A percentile compares a stretch with the other conserved stretches of the same genome.
These are phyloP conservation scores for Pristionchus pacificus DNA, from an alignment of 1,140 invertebrate genomes.

Conservation along the genomic window DNA sequence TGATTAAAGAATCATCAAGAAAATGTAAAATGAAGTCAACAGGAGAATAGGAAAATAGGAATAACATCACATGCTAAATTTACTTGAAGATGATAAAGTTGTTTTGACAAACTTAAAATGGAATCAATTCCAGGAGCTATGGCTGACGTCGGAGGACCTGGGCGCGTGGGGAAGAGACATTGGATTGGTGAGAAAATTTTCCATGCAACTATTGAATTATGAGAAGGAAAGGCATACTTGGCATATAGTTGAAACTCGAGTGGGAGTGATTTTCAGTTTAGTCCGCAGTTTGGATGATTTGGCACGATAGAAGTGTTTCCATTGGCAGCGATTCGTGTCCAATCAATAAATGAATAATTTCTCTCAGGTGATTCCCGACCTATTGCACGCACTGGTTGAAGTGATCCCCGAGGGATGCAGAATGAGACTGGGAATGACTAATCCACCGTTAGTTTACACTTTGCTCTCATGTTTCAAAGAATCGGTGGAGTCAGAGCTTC, in stretches of 20 bases:
- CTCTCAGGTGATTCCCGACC: constrained; percentile 72
- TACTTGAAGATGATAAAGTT: no score
- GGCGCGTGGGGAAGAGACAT: constrained; percentile 94
- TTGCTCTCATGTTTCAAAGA: no score
- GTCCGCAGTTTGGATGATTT: neutral
- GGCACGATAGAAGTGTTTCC: neutral
- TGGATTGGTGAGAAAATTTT: constrained; percentile 65
- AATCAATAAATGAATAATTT: constrained; percentile 11
- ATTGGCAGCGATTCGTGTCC: neutral
- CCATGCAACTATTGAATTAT: neutral
- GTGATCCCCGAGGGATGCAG: constrained; percentile 82
- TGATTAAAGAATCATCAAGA: no score
- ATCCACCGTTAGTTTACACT: constrained; percentile 97
- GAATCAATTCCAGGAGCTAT: constrained; percentile 93
- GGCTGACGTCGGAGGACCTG: constrained; percentile 95
- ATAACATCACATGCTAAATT: no score
- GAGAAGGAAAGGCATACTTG: neutral
- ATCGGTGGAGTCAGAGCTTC: no score
- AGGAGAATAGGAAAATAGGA: no score
- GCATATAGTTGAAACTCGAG: neutral
- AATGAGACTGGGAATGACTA: constrained; percentile 67
- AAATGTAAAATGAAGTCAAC: no score
- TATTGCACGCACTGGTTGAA: constrained; percentile 79
- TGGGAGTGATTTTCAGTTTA: neutral
- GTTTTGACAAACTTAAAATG: constrained; percentile 75